Percentiles rank a stretch among this genome's conserved stretches.
Evolutionary conservation across 2,797 vertebrate genomes (phyloP).

Genomic region (Botia almorhae): DNA sequence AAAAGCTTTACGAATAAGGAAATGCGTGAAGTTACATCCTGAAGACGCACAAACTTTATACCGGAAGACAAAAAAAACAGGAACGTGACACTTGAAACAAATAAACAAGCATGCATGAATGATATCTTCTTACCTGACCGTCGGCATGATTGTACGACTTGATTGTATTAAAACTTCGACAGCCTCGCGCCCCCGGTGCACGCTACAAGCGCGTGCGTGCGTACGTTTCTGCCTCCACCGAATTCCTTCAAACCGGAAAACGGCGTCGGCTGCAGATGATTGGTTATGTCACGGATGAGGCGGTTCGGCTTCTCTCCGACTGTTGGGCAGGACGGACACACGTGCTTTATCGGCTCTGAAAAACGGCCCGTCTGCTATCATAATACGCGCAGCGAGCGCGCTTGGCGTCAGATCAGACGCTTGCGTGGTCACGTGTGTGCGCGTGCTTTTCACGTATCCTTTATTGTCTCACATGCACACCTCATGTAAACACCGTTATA

Average conservation of each 20-base stretch:
- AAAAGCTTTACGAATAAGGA: not conserved
- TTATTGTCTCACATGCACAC: too few relatives aligned
- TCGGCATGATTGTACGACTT: slow-evolving; percentile 42
- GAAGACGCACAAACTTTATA: not conserved
- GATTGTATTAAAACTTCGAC: not conserved
- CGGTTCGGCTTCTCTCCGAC: too few relatives aligned
- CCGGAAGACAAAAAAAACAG: not conserved
- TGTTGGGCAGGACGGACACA: not conserved
- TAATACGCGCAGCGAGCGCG: not conserved
- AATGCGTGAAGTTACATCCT: not conserved
- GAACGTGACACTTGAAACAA: not conserved
- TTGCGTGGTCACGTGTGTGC: too few relatives aligned
- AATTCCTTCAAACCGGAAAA: slow-evolving; percentile 18
- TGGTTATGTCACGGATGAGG: not conserved
- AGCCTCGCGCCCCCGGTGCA: not conserved
- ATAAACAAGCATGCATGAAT: too few relatives aligned
- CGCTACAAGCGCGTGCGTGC: slow-evolving; percentile 5
- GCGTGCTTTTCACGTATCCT: too few relatives aligned
- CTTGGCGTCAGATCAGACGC: too few relatives aligned
- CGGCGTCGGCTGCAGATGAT: not conserved
- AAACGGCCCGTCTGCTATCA: not conserved
- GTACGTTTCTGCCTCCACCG: not conserved
- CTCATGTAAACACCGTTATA: too few relatives aligned
- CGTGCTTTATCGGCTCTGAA: not conserved
- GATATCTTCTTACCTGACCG: slow-evolving; percentile 48